Evolutionary conservation across 1,140 invertebrate species (phyloP).

Genomic region (Drosophila funebris): DNA sequence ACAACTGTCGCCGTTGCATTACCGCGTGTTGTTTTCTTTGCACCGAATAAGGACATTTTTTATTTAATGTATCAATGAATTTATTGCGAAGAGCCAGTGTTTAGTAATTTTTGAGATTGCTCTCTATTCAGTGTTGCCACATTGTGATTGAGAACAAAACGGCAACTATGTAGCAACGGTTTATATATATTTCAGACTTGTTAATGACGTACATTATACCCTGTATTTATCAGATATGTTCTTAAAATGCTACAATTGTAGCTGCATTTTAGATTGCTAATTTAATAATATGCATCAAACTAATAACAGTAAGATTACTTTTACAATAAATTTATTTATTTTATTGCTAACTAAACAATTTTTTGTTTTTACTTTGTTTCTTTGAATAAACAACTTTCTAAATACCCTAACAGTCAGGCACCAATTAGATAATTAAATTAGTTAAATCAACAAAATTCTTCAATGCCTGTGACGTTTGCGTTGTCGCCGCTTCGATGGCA

Average conservation of each 20-base stretch:
- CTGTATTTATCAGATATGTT: too few species aligned
- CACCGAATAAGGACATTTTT: constrained; percentile 1
- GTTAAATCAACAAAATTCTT: constrained; percentile 29
- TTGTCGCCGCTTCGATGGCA: neutral
- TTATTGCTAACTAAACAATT: constrained; percentile 10
- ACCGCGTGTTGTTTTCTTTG: neutral
- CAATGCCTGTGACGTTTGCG: constrained; percentile 12
- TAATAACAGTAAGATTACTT: neutral
- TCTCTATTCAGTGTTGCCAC: neutral
- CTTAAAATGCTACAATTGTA: too few species aligned
- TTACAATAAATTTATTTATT: constrained; percentile 27
- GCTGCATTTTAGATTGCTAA: too few species aligned
- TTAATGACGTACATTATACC: neutral
- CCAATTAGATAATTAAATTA: constrained; percentile 32
- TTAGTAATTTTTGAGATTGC: neutral
- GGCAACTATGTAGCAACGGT: neutral
- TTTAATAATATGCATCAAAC: too few species aligned
- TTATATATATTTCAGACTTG: neutral
- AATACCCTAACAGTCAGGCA: neutral
- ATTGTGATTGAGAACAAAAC: neutral
- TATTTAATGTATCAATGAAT: neutral
- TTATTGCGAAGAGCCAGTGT: neutral
- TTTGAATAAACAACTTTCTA: neutral
- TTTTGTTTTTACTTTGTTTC: constrained; percentile 19
- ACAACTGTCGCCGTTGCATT: neutral